Evolutionary conservation across 1,140 invertebrate genomes (phyloP).

Genomic region (Harpegnathos saltator): DNA sequence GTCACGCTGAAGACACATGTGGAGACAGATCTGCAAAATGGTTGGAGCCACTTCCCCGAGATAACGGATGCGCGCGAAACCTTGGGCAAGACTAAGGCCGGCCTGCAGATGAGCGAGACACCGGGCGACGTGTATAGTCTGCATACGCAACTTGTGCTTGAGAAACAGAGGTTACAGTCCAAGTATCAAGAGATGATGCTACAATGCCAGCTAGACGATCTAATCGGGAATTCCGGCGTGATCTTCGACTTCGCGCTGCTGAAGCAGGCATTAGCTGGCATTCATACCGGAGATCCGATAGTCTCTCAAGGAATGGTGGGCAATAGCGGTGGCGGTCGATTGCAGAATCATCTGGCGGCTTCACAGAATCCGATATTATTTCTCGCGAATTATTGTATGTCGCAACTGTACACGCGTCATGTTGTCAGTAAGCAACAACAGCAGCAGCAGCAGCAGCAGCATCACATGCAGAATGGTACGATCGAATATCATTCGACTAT

Average conservation of each 20-base stretch:
- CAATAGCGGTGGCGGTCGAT: constrained; percentile 82
- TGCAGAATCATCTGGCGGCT: constrained; percentile 81
- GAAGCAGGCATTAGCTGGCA: constrained; percentile 88
- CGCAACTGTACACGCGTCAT: constrained; percentile 90
- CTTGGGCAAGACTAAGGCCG: constrained; percentile 87
- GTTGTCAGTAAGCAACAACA: constrained; percentile 86
- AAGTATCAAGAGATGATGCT: constrained; percentile 91
- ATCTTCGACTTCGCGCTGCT: constrained; percentile 89
- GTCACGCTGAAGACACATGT: constrained; percentile 91
- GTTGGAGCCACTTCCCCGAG: constrained; percentile 88
- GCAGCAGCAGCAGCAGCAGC: too few relatives aligned
- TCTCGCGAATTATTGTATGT: constrained; percentile 91
- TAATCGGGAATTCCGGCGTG: constrained; percentile 89
- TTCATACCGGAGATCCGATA: constrained; percentile 87
- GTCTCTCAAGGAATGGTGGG: constrained; percentile 76
- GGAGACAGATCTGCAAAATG: constrained; percentile 90
- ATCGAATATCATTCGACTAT: constrained; percentile 85
- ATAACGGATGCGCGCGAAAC: constrained; percentile 88
- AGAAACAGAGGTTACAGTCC: constrained; percentile 88
- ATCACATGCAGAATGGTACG: constrained; percentile 86
- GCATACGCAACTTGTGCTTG: constrained; percentile 86
- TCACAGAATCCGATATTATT: constrained; percentile 89
- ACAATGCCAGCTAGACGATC: constrained; percentile 90
- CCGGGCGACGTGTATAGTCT: constrained; percentile 87
- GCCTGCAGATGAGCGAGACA: constrained; percentile 87